A percentile compares a stretch with the other conserved stretches of the same genome.
These are phyloP conservation scores for Atta cephalotes DNA, from an alignment of 1,140 invertebrate species.

Conservation along the genomic window DNA sequence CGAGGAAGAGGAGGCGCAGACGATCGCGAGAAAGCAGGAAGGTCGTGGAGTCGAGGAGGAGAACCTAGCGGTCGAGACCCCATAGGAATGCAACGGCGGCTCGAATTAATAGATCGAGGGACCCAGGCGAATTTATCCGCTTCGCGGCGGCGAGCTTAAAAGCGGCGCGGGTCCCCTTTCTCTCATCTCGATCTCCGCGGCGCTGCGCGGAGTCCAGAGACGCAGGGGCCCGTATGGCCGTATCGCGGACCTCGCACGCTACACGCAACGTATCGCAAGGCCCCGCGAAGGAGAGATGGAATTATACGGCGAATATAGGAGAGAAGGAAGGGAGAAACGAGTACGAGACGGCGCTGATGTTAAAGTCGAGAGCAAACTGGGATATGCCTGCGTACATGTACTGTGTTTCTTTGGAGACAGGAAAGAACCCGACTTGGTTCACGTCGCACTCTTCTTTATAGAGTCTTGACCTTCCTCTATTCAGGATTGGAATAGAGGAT, in stretches of 20 bases:
- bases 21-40: conserved; percentile 81
- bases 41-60: conserved; percentile 76
- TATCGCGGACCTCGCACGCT: conserved; percentile 36
- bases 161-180: conserved; percentile 83
- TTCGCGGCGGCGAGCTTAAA: conserved; percentile 84
- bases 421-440: conserved; percentile 56
- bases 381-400: conserved; percentile 46
- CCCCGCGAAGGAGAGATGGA: conserved; percentile 34
- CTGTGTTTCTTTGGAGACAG: conserved; percentile 47
- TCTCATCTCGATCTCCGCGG: conserved; percentile 81
- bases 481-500: conserved; percentile 3
- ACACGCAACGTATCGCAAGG: conserved; percentile 63
- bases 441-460: conserved; percentile 43
- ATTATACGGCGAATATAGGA: conserved; percentile 5
- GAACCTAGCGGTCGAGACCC: conserved; percentile 79
- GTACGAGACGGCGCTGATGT: conserved; percentile 67
- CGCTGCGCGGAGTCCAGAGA: conserved; percentile 37
- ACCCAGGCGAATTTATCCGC: conserved; percentile 84
- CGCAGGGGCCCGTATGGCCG: conserved; percentile 48
- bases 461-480: conserved; percentile 61
- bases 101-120: conserved; percentile 85
- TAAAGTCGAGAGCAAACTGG: conserved; percentile 63
- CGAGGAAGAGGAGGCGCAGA: conserved; percentile 55
- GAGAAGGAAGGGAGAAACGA: not conserved
- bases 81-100: conserved; percentile 82